Percentiles rank a stretch among this genome's conserved stretches.
These are phyloP conservation scores for Crotophaga sulcirostris DNA, from an alignment of 2,113 vertebrate genomes.

Conservation along the genomic window DNA sequence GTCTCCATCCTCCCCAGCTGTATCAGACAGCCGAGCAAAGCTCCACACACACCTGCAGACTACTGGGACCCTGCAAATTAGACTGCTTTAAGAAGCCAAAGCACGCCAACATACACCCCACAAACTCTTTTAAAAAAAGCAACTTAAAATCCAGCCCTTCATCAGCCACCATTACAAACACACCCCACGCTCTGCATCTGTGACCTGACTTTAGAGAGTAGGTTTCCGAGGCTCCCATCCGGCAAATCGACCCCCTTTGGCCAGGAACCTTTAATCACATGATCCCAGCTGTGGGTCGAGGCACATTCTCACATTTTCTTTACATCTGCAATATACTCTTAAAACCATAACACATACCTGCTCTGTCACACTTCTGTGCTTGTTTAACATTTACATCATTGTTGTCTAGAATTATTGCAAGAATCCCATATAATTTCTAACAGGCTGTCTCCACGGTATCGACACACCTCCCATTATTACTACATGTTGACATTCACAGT, in stretches of 20 bases:
- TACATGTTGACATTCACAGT: neutral
- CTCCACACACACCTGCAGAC: neutral
- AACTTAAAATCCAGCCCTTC: neutral
- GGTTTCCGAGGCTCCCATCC: neutral
- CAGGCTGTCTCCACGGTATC: neutral
- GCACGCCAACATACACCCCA: neutral
- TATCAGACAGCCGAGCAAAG: neutral
- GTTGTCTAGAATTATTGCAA: neutral
- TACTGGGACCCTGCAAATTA: accelerated
- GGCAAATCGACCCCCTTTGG: neutral
- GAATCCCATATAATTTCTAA: neutral
- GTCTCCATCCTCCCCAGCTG: neutral
- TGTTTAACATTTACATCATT: neutral
- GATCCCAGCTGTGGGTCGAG: neutral
- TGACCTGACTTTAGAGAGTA: neutral
- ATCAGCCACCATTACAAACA: neutral
- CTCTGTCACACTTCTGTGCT: neutral
- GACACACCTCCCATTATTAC: neutral
- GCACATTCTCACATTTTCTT: neutral
- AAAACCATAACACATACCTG: neutral
- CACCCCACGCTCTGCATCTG: neutral
- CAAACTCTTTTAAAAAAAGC: neutral
- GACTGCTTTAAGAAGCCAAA: neutral
- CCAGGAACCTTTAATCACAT: neutral
- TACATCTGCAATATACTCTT: neutral